These are phyloP conservation scores for Gila robusta DNA, from an alignment of 2,797 vertebrate genomes.

Conservation along the genomic window DNA sequence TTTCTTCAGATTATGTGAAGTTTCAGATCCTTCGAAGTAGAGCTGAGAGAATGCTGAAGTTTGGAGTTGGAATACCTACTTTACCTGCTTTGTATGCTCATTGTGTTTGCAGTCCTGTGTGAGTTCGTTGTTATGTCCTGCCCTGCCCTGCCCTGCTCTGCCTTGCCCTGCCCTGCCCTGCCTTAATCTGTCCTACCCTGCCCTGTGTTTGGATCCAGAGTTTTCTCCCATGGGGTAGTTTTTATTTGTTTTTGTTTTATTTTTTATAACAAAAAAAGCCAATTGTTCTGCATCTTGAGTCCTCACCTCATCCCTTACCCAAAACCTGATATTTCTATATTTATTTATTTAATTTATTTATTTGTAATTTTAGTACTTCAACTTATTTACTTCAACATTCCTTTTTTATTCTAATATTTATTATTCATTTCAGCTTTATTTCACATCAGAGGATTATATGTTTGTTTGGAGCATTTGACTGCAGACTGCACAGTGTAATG, in stretches of 20 bases:
- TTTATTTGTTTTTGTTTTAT: no score
- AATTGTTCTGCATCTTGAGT: no score
- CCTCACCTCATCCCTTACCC: no score
- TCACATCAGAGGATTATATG: background rate
- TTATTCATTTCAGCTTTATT: background rate
- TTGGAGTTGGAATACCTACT: background rate
- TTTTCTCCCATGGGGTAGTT: no score
- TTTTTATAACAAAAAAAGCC: no score
- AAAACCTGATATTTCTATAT: background rate
- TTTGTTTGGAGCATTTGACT: background rate
- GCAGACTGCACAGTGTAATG: background rate
- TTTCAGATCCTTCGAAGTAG: conserved; percentile 11
- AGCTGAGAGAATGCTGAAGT: background rate
- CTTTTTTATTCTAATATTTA: background rate
- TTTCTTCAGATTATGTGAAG: conserved; percentile 17
- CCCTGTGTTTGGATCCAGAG: no score
- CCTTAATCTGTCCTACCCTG: no score
- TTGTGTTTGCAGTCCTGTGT: no score
- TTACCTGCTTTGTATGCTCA: no score
- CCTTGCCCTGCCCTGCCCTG: no score
- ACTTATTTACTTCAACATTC: background rate
- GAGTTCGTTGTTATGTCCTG: no score
- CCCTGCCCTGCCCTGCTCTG: no score
- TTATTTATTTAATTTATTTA: background rate
- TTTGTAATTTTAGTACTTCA: background rate